phyloP scores from a whole-genome alignment of 1,140 invertebrate genomes.

The Meteorus sp. region DNA sequence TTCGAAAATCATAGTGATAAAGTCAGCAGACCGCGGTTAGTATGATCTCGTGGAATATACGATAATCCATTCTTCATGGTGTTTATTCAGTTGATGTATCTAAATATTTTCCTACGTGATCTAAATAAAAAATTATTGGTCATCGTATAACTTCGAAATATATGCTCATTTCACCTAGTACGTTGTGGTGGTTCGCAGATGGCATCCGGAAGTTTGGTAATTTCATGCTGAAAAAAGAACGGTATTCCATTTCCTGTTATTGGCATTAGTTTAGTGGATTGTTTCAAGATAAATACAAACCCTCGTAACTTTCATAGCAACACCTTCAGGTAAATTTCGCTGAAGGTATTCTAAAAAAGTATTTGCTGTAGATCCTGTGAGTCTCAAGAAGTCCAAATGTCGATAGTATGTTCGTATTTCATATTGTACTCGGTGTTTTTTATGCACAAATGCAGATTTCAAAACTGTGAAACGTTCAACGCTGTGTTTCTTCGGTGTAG shows the following conservation, averaged over 20 bases:
- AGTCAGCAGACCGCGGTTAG: too few species aligned
- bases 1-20: conserved; percentile 18
- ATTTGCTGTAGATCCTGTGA: conserved; percentile 94
- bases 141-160: too few species aligned
- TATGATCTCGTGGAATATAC: too few species aligned
- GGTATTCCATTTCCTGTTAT: background rate
- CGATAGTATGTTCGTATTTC: conserved; percentile 92
- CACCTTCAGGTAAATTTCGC: conserved; percentile 95
- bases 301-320: conserved; percentile 92
- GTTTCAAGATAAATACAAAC: conserved; percentile 51
- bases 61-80: too few species aligned
- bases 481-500: conserved; percentile 69
- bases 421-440: conserved; percentile 95
- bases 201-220: conserved; percentile 46
- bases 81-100: background rate
- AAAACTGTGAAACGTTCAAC: conserved; percentile 80
- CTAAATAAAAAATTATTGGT: too few species aligned
- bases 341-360: conserved; percentile 97
- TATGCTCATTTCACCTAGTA: background rate
- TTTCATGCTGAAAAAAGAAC: conserved; percentile 56
- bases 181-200: conserved; percentile 20
- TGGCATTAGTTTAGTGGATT: conserved; percentile 6
- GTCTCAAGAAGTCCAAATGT: conserved; percentile 77
- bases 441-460: conserved; percentile 88
- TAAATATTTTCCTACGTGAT: background rate